Evolutionary conservation across 1,140 invertebrate genomes (phyloP), one percentile per base, ranked within the genome.

Genomic region (Ceratosolen fusciceps): DNA sequence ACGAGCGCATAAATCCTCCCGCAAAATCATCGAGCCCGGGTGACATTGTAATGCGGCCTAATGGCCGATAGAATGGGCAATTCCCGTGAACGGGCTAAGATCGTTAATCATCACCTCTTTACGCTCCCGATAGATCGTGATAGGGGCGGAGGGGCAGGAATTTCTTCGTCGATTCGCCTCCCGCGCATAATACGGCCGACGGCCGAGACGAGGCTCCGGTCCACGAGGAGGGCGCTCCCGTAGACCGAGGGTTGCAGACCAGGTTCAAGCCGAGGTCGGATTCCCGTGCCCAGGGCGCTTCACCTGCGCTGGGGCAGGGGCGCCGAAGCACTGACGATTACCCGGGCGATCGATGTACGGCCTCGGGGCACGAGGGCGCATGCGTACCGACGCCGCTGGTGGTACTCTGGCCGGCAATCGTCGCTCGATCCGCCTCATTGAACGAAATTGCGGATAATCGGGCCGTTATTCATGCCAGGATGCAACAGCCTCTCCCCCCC

Each of bases 271-370:
- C 49, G 49, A 77, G 79, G 77, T 82, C 81, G 79, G 80, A 79
- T 68, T 77, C 77, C 79, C 79, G 34, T 19, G 60, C 60, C 60
- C 60, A n/a, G 21, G 21, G n/a, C 68, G 84, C 83, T 86, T 86
- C 87, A 87, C 86, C 87, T 87, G 87, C 87, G 77, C 83, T 82
- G 84, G 84, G n/a, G 86, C 87, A 87, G 87, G 83, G 85, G 84
- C 86, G 88, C 87, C 87, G 86, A 87, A 34, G 84, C 87, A 86
- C 88, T 89, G 88, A 89, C 89, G 89, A 90, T 89, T 90, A 90
- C 85, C 26, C 84, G 75, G 80, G 84, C 87, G 88, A 90, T 89
- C 88, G 88, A 90, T 89, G 88, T 83, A 87, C 87, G 81, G 87
- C 87, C 88, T 75, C 79, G 82, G 84, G 84, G 67, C 0, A 37